Conservation (phyloP, 2,113 vertebrate genomes). For the Hemibagrus wyckioides region DNA sequence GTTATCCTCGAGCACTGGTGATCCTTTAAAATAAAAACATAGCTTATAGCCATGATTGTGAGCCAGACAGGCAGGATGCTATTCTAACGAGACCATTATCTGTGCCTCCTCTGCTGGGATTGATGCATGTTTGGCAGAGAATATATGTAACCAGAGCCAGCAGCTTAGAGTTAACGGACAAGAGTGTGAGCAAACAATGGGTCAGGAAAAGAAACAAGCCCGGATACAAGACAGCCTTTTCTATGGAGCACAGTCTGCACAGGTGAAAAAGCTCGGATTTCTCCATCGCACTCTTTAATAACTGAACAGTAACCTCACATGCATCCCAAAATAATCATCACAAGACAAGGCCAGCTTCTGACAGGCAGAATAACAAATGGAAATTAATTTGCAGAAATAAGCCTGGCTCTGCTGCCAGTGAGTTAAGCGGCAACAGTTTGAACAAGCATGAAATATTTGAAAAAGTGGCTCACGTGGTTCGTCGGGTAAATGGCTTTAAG, state of each 20-base stretch:
- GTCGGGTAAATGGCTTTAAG: conserved; percentile 41
- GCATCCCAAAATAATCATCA: neutral
- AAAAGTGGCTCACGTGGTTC: conserved; percentile 38
- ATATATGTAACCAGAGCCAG: neutral
- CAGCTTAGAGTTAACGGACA: conserved; percentile 31
- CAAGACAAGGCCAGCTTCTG: conserved; percentile 39
- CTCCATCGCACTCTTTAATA: conserved; percentile 1
- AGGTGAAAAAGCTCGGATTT: conserved; percentile 13
- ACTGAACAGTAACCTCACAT: neutral
- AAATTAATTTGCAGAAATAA: conserved; percentile 51
- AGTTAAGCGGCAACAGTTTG: conserved; percentile 50
- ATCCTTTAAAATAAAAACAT: neutral
- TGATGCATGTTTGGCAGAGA: neutral
- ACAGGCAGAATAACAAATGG: conserved; percentile 49
- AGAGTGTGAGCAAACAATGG: conserved; percentile 25
- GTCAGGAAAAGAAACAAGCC: neutral
- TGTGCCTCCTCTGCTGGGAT: conserved; percentile 29
- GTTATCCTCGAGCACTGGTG: neutral
- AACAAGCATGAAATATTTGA: conserved; percentile 38
- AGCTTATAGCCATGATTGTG: neutral
- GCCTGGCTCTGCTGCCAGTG: conserved; percentile 43
- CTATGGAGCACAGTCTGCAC: neutral
- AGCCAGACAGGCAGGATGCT: conserved; percentile 25
- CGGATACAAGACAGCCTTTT: neutral
- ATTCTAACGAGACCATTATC: conserved; percentile 31